Percentiles rank a stretch among this genome's conserved stretches.
phyloP scores from a whole-genome alignment of 2,113 vertebrate genomes.

The Aptenodytes forsteri region DNA sequence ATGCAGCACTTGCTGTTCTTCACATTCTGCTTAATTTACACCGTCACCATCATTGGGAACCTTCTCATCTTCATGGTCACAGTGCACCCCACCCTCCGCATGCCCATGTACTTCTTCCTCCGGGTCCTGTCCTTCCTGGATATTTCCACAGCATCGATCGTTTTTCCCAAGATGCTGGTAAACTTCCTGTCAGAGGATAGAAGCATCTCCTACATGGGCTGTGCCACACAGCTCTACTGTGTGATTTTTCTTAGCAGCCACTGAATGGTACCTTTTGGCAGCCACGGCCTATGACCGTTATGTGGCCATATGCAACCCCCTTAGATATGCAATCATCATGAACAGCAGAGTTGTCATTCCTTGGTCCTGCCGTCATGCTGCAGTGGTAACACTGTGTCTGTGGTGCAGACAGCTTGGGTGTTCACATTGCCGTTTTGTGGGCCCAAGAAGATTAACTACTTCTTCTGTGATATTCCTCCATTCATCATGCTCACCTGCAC shows the following conservation, averaged over 20 bases:
- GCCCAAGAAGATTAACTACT: not conserved
- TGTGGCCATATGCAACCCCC: not conserved
- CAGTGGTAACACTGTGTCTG: not conserved
- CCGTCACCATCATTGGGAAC: not conserved
- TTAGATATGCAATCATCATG: not conserved
- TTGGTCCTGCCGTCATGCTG: not conserved
- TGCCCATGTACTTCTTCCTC: slow-evolving; percentile 21
- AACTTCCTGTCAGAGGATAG: not conserved
- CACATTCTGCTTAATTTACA: not conserved
- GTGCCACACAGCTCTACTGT: not conserved
- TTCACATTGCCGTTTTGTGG: not conserved
- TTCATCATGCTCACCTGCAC: not conserved
- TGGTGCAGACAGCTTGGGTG: slow-evolving; percentile 14
- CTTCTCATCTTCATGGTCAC: not conserved
- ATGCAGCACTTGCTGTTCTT: not conserved
- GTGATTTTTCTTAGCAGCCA: not conserved
- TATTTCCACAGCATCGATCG: not conserved
- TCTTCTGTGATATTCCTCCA: slow-evolving; percentile 4
- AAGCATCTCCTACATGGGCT: no score
- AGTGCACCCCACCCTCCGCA: not conserved
- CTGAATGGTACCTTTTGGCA: no score
- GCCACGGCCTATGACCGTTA: not conserved
- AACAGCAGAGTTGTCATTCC: not conserved
- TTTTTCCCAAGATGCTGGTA: not conserved
- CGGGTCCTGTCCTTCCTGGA: not conserved